These are phyloP conservation scores for Amniataba percoides DNA, from an alignment of 2,797 vertebrate species.

Conservation along the genomic window DNA sequence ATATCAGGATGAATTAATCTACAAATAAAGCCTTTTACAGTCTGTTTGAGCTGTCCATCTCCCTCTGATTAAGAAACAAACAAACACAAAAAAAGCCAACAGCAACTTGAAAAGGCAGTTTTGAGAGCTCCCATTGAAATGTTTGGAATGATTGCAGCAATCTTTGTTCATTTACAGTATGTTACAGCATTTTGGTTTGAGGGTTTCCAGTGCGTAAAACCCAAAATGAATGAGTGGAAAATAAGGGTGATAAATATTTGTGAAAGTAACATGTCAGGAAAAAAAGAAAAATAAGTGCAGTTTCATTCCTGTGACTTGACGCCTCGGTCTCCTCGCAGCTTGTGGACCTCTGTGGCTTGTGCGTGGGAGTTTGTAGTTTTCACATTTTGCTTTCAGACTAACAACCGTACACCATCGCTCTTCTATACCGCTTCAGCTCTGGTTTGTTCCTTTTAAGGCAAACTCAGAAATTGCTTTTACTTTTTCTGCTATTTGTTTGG, in stretches of 20 bases:
- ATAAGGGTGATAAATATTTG: background rate
- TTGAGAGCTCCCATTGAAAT: constrained; percentile 18
- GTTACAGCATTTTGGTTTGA: background rate
- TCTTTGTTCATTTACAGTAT: constrained; percentile 5
- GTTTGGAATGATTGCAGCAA: constrained; percentile 23
- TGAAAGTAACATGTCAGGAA: background rate
- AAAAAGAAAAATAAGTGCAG: constrained; percentile 23
- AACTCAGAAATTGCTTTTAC: constrained; percentile 57
- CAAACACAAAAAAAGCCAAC: background rate
- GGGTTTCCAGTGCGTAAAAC: background rate
- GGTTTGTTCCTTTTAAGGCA: constrained; percentile 45
- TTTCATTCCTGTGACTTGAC: constrained; percentile 25
- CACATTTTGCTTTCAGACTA: constrained; percentile 48
- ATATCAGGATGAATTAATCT: constrained; percentile 2
- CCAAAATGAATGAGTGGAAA: background rate
- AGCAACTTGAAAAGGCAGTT: background rate
- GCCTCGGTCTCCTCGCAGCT: constrained; percentile 32
- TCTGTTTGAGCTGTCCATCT: background rate
- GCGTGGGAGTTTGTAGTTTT: constrained; percentile 51
- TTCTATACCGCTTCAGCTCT: constrained; percentile 38
- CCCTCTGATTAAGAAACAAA: background rate
- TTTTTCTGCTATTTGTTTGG: constrained; percentile 18
- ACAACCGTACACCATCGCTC: constrained; percentile 18
- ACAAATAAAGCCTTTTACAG: background rate
- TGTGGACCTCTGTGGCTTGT: constrained; percentile 38